These are phyloP conservation scores for Cariama cristata DNA, from an alignment of 2,113 vertebrate species.

Conservation along the genomic window DNA sequence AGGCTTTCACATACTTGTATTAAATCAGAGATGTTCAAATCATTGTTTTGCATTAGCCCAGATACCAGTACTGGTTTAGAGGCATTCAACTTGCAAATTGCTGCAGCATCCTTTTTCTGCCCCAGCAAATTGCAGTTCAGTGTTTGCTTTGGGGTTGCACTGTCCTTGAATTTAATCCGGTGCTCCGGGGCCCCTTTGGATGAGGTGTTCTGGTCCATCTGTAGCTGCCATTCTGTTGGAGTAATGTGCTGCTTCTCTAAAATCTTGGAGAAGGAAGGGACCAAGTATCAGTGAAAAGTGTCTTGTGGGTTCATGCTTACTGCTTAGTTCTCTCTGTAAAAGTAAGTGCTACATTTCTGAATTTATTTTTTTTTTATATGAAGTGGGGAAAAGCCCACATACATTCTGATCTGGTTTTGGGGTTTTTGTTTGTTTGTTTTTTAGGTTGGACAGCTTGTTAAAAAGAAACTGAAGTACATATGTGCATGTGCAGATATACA, in stretches of 20 bases:
- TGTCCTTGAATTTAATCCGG: not conserved
- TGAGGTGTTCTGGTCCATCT: not conserved
- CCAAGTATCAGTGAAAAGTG: not conserved
- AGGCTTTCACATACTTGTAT: not conserved
- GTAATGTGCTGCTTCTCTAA: not conserved
- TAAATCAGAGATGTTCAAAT: not conserved
- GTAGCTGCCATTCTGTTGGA: not conserved
- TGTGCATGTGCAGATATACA: not conserved
- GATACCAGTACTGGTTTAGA: not conserved
- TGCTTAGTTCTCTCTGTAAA: not conserved
- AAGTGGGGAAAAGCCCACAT: accelerated
- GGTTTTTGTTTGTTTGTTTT: not conserved
- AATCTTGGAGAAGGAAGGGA: not conserved
- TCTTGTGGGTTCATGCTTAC: not conserved
- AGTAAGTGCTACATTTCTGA: not conserved
- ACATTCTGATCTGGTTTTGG: not conserved
- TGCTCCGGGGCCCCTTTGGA: not conserved
- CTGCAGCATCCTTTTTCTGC: not conserved
- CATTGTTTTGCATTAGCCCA: not conserved
- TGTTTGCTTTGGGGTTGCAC: not conserved
- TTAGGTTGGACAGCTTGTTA: not conserved
- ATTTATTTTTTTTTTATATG: not conserved
- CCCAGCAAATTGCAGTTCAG: not conserved
- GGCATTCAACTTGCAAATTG: not conserved
- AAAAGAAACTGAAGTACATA: not conserved